phyloP scores from a whole-genome alignment of 2,113 vertebrate genomes.

The Lycocorax pyrrhopterus region DNA sequence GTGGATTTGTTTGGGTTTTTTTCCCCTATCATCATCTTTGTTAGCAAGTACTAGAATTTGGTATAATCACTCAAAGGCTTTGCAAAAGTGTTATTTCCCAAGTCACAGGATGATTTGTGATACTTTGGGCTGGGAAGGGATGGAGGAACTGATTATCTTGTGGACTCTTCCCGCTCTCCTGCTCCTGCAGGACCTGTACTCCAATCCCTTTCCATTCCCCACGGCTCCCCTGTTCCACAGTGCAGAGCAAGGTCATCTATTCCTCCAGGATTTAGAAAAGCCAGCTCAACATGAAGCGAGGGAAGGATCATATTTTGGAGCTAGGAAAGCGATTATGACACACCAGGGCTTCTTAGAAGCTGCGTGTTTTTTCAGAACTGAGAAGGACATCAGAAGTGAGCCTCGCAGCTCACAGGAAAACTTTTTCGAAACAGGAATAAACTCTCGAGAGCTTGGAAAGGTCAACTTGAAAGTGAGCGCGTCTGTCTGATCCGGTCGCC shows the following conservation, averaged over 20 bases:
- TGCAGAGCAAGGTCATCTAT: neutral
- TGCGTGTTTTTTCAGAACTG: neutral
- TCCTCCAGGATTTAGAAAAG: neutral
- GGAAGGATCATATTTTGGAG: neutral
- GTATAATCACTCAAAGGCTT: neutral
- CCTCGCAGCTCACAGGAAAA: neutral
- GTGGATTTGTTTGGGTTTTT: neutral
- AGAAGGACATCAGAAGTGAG: neutral
- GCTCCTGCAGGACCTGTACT: neutral
- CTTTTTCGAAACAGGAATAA: neutral
- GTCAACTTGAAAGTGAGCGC: rapidly evolving
- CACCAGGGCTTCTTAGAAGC: neutral
- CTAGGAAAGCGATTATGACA: neutral
- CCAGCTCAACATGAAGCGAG: neutral
- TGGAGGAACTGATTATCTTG: neutral
- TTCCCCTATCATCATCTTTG: neutral
- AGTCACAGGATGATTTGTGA: neutral
- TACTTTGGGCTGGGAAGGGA: neutral
- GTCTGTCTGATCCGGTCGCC: rapidly evolving
- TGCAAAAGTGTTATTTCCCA: neutral
- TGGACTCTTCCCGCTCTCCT: neutral
- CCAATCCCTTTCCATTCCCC: neutral
- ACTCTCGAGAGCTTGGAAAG: neutral
- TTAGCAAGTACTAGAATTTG: neutral
- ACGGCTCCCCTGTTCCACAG: neutral